Evolutionary conservation across 2,797 vertebrate species (phyloP), one percentile per base, ranked within the genome.

Genomic region (Bovichtus variegatus): DNA sequence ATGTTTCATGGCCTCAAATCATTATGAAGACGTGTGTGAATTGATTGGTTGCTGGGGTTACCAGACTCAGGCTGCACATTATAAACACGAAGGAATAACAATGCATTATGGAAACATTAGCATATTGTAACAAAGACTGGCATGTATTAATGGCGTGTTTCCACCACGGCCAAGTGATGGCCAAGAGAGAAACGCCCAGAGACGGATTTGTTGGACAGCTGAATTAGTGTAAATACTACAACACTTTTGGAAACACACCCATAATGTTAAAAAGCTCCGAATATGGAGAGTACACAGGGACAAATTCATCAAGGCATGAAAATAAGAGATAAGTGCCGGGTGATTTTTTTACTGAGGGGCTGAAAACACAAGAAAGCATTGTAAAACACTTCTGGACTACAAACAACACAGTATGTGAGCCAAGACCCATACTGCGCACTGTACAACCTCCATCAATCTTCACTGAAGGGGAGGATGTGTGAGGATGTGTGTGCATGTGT

Each of bases 161-260:
- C 73, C 70, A 86, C 23, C 50, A 43, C 16, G 29, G 9, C 15
- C 41, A 47, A 10, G 53, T 71, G 44, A 36, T 18, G 10, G 71
- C 78, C 77, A 79, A 82, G 36, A 83, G 41, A 76, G 81, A 86
- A 86, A 87, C 77, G 2, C 83, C 83, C 72, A 79, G 71, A 81
- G 27, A 81, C 47, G 59, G 43, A 82, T 70, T 54, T 72, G 74
- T 74, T 73, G 59, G 41, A 78, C 43, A 43, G 72, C 72, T 59
- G 66, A 72, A 47, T 78, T 27, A 63, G 63, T 75, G 62, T 83
- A 73, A 85, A 82, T 64, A 86, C 50, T 36, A 34, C 27, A 15
- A 44, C 8, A 29, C 29, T 44, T 53, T 65, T 66, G 31, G 44
- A 69, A 65, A 68, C 63, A 83, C 66, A 74, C 50, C 36, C 31